Evolutionary conservation across 2,113 vertebrate species (phyloP).

Genomic region (Notothenia coriiceps): DNA sequence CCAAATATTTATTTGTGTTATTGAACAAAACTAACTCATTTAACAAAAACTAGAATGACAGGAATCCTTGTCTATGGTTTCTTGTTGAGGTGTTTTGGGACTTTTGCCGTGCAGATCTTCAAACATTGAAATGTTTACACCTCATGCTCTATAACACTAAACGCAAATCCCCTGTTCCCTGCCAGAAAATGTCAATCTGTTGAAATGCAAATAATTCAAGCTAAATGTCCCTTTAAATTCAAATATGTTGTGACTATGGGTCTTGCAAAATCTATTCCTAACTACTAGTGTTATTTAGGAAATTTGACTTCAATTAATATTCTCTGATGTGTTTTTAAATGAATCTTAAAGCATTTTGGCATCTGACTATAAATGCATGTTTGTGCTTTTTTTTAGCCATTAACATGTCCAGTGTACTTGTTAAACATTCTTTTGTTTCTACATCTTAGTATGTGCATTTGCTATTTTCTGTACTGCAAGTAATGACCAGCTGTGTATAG

Average conservation of each 20-base stretch:
- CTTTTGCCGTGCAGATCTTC: neutral
- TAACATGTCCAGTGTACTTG: conserved; percentile 32
- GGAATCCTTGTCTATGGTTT: neutral
- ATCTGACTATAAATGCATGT: conserved; percentile 48
- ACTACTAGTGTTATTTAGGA: conserved; percentile 27
- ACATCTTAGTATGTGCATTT: conserved; percentile 26
- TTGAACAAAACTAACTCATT: no score
- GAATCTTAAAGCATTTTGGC: conserved; percentile 29
- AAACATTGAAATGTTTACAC: no score
- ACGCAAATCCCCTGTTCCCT: neutral
- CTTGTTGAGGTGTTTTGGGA: neutral
- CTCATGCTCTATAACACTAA: neutral
- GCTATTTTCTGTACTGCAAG: conserved; percentile 65
- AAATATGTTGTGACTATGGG: conserved; percentile 40
- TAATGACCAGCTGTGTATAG: conserved; percentile 84
- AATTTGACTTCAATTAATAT: neutral
- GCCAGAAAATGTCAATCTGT: neutral
- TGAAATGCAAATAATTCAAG: neutral
- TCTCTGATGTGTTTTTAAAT: neutral
- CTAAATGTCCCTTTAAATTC: no score
- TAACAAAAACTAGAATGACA: no score
- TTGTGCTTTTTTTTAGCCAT: conserved; percentile 19
- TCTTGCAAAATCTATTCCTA: conserved; percentile 6
- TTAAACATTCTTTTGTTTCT: conserved; percentile 16
- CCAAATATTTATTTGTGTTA: neutral